These are phyloP conservation scores for Simalia tracyae DNA, from an alignment of 2,797 vertebrate species.

Conservation along the genomic window DNA sequence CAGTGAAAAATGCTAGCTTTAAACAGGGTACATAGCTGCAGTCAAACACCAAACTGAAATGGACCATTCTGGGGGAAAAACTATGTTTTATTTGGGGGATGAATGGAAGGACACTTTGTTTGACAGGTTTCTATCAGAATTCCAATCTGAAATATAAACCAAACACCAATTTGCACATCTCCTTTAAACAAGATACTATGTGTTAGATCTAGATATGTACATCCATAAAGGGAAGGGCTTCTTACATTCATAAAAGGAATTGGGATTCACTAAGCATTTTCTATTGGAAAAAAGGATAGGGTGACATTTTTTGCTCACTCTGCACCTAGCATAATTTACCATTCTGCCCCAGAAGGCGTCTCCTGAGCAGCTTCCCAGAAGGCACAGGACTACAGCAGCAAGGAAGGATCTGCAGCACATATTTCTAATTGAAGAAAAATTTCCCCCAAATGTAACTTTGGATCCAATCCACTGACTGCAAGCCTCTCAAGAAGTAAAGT, in stretches of 20 bases:
- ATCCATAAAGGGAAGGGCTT: not conserved
- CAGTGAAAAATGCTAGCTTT: not conserved
- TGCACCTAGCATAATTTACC: not conserved
- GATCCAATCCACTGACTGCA: not conserved
- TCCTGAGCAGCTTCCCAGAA: not conserved
- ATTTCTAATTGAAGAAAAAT: not conserved
- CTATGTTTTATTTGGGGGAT: not conserved
- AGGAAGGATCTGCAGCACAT: not conserved
- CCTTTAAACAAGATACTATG: not conserved
- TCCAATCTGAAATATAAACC: not conserved
- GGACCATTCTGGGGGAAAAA: not conserved
- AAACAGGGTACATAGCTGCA: not conserved
- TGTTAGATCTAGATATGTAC: not conserved
- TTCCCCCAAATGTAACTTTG: not conserved
- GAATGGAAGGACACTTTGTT: not conserved
- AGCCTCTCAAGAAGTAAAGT: not conserved
- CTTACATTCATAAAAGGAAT: not conserved
- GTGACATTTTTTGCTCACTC: not conserved
- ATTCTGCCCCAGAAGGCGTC: not conserved
- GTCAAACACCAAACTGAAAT: not conserved
- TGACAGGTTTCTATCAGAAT: not conserved
- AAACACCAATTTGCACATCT: not conserved
- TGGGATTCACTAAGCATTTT: not conserved
- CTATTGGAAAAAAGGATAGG: not conserved
- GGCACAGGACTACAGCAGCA: not conserved